These are phyloP conservation scores for Eristalinus aeneus DNA, from an alignment of 2,888 invertebrate species.

Conservation along the genomic window DNA sequence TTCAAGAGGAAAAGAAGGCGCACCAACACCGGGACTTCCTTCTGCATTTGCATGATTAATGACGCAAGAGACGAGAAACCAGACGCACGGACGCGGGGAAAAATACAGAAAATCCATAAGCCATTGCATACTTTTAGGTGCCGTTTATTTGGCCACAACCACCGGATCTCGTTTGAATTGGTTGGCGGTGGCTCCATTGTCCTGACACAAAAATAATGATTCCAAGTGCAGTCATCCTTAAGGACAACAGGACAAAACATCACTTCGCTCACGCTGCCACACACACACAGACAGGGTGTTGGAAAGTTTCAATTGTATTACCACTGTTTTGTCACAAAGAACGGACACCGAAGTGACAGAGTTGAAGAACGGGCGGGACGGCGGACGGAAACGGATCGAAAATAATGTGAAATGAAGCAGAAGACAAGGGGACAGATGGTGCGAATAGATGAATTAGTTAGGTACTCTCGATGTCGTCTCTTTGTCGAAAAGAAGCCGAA, in stretches of 20 bases:
- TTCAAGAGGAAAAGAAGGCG: conserved; percentile 1
- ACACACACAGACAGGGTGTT: neutral
- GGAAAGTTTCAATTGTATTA: conserved; percentile 63
- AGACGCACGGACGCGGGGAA: neutral
- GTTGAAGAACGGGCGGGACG: neutral
- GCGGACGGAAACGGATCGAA: conserved; percentile 37
- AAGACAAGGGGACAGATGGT: conserved; percentile 57
- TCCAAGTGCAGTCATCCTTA: conserved; percentile 51
- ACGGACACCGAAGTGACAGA: neutral
- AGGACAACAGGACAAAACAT: conserved; percentile 1
- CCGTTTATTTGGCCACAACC: neutral
- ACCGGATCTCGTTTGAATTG: neutral
- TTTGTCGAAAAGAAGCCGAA: neutral
- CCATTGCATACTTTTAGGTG: conserved; percentile 1
- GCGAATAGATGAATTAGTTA: conserved; percentile 63
- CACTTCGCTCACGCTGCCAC: neutral
- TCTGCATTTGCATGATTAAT: conserved; percentile 47
- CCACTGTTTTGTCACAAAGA: conserved; percentile 51
- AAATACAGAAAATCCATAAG: neutral
- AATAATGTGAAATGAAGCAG: conserved; percentile 67
- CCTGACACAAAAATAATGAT: conserved; percentile 49
- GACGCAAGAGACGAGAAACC: neutral
- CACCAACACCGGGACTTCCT: conserved; percentile 8
- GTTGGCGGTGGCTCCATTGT: neutral
- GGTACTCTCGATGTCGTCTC: conserved; percentile 15